Conservation (phyloP, 1,140 invertebrate genomes). For the Trichonephila inaurata region DNA sequence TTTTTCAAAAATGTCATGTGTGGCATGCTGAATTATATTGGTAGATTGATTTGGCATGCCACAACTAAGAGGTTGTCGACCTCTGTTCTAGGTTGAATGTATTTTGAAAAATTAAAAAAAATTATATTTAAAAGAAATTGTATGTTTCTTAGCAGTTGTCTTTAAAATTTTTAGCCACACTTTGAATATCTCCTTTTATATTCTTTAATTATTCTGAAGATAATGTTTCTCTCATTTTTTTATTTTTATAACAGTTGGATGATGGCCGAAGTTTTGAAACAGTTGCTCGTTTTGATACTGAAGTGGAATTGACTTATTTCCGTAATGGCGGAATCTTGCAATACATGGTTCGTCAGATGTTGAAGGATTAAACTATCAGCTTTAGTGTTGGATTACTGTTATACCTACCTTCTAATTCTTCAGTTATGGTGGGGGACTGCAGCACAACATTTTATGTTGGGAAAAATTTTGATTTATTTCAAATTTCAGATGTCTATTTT, state of each 20-base stretch:
- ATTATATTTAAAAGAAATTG: no score
- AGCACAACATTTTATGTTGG: not conserved
- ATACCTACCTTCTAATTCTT: not conserved
- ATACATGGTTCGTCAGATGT: constrained; percentile 97
- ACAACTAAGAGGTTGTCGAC: no score
- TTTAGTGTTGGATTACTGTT: not conserved
- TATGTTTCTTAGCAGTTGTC: no score
- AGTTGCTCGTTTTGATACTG: constrained; percentile 94
- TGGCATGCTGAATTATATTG: no score
- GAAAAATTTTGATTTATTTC: not conserved
- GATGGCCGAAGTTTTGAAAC: constrained; percentile 87
- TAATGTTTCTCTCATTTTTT: not conserved
- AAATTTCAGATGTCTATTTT: constrained; percentile 9
- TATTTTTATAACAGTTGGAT: constrained; percentile 80
- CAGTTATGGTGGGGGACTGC: not conserved
- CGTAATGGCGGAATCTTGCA: constrained; percentile 97
- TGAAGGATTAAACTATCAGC: constrained; percentile 72
- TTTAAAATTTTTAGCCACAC: no score
- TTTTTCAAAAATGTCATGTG: no score
- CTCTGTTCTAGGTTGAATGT: no score
- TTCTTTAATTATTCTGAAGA: not conserved
- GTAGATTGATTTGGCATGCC: no score
- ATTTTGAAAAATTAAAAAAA: no score
- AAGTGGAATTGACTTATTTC: constrained; percentile 98
- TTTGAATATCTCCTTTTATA: no score